Base-by-base conservation (phyloP, 2,797 vertebrate genomes). In the Arrhamphus sclerolepis region DNA sequence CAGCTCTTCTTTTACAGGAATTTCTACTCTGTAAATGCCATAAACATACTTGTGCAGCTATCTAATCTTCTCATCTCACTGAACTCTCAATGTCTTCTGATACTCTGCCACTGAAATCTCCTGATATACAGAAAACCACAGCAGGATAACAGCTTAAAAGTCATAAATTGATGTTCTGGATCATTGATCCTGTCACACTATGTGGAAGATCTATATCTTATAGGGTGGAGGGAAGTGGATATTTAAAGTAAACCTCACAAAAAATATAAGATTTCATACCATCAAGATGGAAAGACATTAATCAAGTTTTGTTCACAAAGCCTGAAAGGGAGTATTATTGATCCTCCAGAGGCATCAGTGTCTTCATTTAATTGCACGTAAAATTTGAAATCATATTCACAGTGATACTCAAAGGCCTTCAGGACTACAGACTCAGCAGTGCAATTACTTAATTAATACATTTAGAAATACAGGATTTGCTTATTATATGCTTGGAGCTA, bases 401-500 rank as follows among this genome's bases (percentile, higher is more conserved):
- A 24, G 28, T 55, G 19, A 69, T 65, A 71, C 66, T 48, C 40
- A 81, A 78, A 69, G 31, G 38, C 41, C 11, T 67, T 66, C 52
- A 67, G 50, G 58, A 47, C 47, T 62, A 58, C 66, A 66, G 62
- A 69, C 75, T 74, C 20, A 43, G 22, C 41, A 13, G 44, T 46
- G 52, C 72, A 81, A 79, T 87, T 73, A 78, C 76, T 60, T 66
- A 77, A 34, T 34, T 34, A 34, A 34, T 64, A 77, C 47, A 21
- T 69, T 66, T 51, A 81, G 82, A 80, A 70, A 78, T 79, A 83
- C 77, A 80, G 75, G 78, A 90, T 82, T 79, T 81, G 68, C 82
- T 85, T 89, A 89, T 88, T 85, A 83, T 82, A 85, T 31, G 75
- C 72, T 59, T 60, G 56, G 72, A 88, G 86, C 86, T 42, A 51